Evolutionary conservation across 2,797 vertebrate species (phyloP), one percentile per base, ranked within the genome.

Genomic region (Melanotaenia trifasciata): DNA sequence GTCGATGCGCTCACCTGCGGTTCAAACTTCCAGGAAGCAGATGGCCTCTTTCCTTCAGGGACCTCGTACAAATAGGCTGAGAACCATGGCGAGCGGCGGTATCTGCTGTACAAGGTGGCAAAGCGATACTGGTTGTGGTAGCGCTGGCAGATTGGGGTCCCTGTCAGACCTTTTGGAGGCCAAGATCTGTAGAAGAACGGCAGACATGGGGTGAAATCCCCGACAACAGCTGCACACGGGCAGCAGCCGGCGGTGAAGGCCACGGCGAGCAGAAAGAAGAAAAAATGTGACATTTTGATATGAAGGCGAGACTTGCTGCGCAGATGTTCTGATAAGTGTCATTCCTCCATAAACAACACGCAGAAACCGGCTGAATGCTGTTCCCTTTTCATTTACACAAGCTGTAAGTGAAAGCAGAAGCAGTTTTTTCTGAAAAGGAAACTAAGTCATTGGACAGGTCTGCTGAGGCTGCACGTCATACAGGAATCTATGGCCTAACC

Each of bases 71-170:
- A 1, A 18, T 94, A 94, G 0, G 86, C 93, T 0, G 94, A 94
- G 70, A 93, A 91, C 91, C 90, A 92, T 0, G 94, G 88, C 0
- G 93, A 75, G 38, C 93, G 92, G 0, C 85, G 84, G 0, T 59
- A 20, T 1, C 90, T 87, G 45, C 85, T 91, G 89, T 94, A 94
- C 81, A 94, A 56, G 0, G 93, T 83, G 68, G 92, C 94, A 3
- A 92, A 94, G 26, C 51, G 90, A 53, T 92, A 85, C 45, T 56
- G 67, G 87, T 94, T 91, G 7, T 2, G 0, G 5, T 80, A 93
- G 2, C 86, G 90, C 60, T 94, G 94, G 77, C 94, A 94, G 73
- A 94, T 85, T 0, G 86, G 85, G 1, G 89, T 91, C 5, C 92
- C 93, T 0, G 1, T 0, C 16, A 93, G 61, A 65, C 94, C 93